phyloP scores from a whole-genome alignment of 2,888 invertebrate species.

The Cepaea hortensis region DNA sequence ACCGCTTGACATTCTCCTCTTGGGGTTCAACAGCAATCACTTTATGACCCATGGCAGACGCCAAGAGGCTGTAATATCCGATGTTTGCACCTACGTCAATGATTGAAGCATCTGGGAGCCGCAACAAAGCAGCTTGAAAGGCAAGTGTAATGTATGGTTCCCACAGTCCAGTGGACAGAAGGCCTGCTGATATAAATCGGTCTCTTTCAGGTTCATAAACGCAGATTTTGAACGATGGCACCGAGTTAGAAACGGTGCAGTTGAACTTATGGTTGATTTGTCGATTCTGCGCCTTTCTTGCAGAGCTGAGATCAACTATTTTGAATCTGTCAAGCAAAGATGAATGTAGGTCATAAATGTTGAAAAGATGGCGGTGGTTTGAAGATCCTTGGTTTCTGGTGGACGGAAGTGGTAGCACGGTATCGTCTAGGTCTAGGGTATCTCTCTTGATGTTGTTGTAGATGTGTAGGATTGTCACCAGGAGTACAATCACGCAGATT shows the following conservation, averaged over 20 bases:
- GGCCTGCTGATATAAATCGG: conserved; percentile 64
- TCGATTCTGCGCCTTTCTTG: not conserved
- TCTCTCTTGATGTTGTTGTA: conserved; percentile 17
- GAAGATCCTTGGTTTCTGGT: conserved; percentile 18
- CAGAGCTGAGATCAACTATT: conserved; percentile 14
- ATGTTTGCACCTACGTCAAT: conserved; percentile 74
- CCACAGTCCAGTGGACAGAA: conserved; percentile 66
- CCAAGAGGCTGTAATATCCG: conserved; percentile 69
- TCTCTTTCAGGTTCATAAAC: conserved; percentile 61
- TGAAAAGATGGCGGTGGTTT: conserved; percentile 44
- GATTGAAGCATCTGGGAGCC: conserved; percentile 58
- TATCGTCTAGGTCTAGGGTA: not conserved
- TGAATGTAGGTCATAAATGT: conserved; percentile 38
- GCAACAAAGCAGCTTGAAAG: conserved; percentile 59
- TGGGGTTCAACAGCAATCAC: conserved; percentile 74
- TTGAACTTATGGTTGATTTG: conserved; percentile 39
- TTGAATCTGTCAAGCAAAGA: conserved; percentile 32
- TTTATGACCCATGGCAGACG: conserved; percentile 65
- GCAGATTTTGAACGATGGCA: conserved; percentile 63
- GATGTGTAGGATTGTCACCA: conserved; percentile 26
- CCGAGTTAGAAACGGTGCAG: conserved; percentile 59
- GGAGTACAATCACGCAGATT: not conserved
- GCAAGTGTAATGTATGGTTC: conserved; percentile 66
- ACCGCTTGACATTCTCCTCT: conserved; percentile 49
- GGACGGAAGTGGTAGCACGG: not conserved